Percentiles rank a stretch among this genome's conserved stretches.
These are phyloP conservation scores for Hypomecis punctinalis DNA, from an alignment of 2,888 invertebrate genomes.

Conservation along the genomic window DNA sequence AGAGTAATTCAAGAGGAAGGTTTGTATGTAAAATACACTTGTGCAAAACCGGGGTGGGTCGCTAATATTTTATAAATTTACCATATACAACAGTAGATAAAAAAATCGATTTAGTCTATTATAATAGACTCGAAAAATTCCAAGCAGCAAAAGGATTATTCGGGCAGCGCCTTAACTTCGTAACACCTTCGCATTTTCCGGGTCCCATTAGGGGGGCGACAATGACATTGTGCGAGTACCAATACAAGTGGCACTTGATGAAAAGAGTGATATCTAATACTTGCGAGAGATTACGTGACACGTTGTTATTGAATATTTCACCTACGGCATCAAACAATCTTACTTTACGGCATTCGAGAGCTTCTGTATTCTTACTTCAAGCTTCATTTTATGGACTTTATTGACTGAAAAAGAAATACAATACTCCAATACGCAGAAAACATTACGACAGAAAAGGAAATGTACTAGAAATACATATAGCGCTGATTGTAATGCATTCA, in stretches of 20 bases:
- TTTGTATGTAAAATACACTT: too few relatives aligned
- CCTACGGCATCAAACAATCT: neutral
- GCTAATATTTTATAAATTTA: too few relatives aligned
- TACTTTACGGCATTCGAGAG: too few relatives aligned
- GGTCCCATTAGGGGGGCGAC: constrained; percentile 29
- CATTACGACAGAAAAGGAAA: too few relatives aligned
- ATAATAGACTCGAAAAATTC: neutral
- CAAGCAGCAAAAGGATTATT: constrained; percentile 14
- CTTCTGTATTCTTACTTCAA: too few relatives aligned
- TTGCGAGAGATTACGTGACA: constrained; percentile 3
- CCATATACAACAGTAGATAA: neutral
- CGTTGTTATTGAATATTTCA: neutral
- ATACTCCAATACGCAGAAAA: too few relatives aligned
- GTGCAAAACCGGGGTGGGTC: too few relatives aligned
- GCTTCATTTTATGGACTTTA: too few relatives aligned
- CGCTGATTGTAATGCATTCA: too few relatives aligned
- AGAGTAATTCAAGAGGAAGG: too few relatives aligned
- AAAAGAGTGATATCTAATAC: constrained; percentile 4
- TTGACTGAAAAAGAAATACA: too few relatives aligned
- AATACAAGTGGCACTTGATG: constrained; percentile 18
- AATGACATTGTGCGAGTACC: constrained; percentile 20
- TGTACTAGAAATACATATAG: too few relatives aligned
- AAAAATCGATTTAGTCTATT: neutral
- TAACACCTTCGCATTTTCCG: constrained; percentile 36
- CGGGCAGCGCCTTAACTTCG: constrained; percentile 32